Evolutionary conservation across 1,140 invertebrate species (phyloP).

Genomic region (Diprion similis): DNA sequence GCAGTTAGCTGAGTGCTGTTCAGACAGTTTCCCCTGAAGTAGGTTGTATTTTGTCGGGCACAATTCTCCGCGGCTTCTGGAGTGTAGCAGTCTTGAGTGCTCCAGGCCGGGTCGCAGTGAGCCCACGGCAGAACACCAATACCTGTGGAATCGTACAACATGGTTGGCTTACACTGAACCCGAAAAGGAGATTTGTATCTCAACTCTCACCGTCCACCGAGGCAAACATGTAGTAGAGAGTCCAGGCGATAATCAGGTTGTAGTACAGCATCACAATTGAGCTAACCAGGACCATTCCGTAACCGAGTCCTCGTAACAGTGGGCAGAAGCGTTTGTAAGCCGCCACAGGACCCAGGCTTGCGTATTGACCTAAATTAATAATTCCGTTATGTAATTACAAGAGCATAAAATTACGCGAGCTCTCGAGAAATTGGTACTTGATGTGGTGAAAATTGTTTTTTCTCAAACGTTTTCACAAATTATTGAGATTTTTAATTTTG

Average conservation of each 20-base stretch:
- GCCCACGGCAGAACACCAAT: constrained; percentile 76
- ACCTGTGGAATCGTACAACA: constrained; percentile 30
- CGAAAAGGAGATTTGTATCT: neutral
- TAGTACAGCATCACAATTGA: constrained; percentile 85
- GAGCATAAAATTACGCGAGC: neutral
- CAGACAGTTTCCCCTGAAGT: constrained; percentile 65
- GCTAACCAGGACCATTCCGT: constrained; percentile 85
- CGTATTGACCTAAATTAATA: constrained; percentile 67
- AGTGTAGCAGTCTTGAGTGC: constrained; percentile 74
- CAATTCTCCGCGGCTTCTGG: constrained; percentile 70
- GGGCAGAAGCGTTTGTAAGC: constrained; percentile 75
- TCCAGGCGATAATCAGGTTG: constrained; percentile 88
- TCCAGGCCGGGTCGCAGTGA: constrained; percentile 78
- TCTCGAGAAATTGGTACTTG: neutral
- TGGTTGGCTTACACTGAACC: too few relatives aligned
- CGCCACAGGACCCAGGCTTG: constrained; percentile 75
- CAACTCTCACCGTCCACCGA: constrained; percentile 69
- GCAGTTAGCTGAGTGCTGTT: constrained; percentile 57
- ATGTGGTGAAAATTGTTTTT: neutral
- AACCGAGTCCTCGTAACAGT: constrained; percentile 76
- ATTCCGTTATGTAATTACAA: neutral
- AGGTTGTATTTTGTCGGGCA: constrained; percentile 69
- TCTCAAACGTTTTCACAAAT: too few relatives aligned
- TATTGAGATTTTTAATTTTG: too few relatives aligned
- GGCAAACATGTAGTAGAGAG: constrained; percentile 82